A percentile compares a stretch with the other conserved stretches of the same genome.
phyloP scores from a whole-genome alignment of 2,113 vertebrate genomes.

The Plectropomus leopardus region DNA sequence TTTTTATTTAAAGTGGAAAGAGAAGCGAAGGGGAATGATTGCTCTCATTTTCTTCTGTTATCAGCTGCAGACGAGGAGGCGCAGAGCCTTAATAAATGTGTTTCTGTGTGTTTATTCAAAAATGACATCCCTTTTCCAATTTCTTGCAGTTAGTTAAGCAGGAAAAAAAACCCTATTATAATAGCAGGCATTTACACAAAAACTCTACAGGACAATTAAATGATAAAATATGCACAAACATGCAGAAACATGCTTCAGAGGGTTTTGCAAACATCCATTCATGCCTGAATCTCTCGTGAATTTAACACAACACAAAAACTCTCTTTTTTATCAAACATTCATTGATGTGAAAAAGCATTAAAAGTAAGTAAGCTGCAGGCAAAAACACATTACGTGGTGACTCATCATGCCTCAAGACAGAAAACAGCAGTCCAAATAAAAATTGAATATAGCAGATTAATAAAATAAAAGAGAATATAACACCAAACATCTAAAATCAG shows the following conservation, averaged over 20 bases:
- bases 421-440: too few relatives aligned
- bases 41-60: background rate
- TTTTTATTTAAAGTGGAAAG: background rate
- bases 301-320: background rate
- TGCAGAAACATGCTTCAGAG: background rate
- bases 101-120: background rate
- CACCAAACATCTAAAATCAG: background rate
- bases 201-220: background rate
- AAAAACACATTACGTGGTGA: too few relatives aligned
- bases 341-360: background rate
- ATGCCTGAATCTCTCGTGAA: background rate
- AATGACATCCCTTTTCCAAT: background rate
- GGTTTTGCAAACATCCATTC: background rate
- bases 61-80: background rate
- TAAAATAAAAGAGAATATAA: background rate
- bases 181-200: background rate
- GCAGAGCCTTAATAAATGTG: background rate
- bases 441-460: too few relatives aligned
- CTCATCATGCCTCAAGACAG: too few relatives aligned
- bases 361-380: too few relatives aligned
- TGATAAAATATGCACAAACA: background rate
- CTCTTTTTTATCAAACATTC: background rate
- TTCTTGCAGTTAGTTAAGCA: background rate
- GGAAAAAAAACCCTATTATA: background rate
- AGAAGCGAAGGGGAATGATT: too few relatives aligned